These are phyloP conservation scores for Suncus etruscus DNA, from an alignment of 2,113 vertebrate genomes.

Conservation along the genomic window DNA sequence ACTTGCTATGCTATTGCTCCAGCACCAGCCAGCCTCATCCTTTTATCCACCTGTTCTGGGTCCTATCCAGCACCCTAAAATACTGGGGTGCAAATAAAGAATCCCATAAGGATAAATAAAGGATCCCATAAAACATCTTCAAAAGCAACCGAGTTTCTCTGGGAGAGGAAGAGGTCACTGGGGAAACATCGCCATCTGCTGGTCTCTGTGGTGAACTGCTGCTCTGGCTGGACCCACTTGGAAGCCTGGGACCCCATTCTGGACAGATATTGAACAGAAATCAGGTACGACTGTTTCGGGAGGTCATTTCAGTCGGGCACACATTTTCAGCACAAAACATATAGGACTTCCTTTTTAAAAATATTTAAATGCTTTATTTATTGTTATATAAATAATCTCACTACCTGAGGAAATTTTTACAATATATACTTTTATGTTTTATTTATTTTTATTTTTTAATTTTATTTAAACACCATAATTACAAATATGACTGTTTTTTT, in stretches of 20 bases:
- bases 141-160: background rate
- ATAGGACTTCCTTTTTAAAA: too few species aligned
- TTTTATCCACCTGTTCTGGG: background rate
- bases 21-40: too few species aligned
- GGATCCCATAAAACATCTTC: background rate
- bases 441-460: too few species aligned
- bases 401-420: too few species aligned
- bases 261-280: background rate
- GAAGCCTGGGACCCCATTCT: background rate
- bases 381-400: too few species aligned
- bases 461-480: too few species aligned
- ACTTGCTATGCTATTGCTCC: too few species aligned
- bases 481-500: too few species aligned
- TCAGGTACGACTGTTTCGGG: background rate
- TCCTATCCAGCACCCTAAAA: background rate
- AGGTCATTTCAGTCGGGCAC: background rate
- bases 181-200: conserved; percentile 81
- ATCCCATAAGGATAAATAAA: background rate
- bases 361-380: too few species aligned
- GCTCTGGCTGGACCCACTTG: background rate
- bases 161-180: background rate
- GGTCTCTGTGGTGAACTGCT: background rate
- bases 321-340: background rate
- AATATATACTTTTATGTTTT: too few species aligned
- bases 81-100: background rate